Conservation (phyloP, 2,888 invertebrate species). For the Byasa hedistus region DNA sequence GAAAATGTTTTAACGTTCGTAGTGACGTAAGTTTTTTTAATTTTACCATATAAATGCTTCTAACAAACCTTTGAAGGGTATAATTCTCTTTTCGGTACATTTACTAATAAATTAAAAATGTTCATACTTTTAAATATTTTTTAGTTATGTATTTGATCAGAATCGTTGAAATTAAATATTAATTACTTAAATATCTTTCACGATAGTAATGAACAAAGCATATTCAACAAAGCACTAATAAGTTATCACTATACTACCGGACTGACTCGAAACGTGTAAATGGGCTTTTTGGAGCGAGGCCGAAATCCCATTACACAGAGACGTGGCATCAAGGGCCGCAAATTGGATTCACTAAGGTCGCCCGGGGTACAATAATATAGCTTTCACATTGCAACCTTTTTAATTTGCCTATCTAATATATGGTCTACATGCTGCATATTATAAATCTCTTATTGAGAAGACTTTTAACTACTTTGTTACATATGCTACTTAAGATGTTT, state of each 20-base stretch:
- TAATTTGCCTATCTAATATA: slow-evolving; percentile 41
- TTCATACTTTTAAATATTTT: background rate
- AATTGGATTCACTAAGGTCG: slow-evolving; percentile 67
- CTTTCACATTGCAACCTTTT: slow-evolving; percentile 51
- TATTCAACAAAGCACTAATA: slow-evolving; percentile 16
- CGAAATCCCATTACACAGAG: slow-evolving; percentile 66
- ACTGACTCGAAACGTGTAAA: slow-evolving; percentile 42
- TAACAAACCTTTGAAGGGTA: too few species aligned
- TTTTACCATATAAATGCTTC: background rate
- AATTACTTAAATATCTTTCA: background rate
- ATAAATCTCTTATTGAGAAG: background rate
- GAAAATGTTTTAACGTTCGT: slow-evolving; percentile 19
- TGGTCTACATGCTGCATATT: background rate
- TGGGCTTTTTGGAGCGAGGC: slow-evolving; percentile 60
- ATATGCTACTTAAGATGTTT: too few species aligned
- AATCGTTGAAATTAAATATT: background rate
- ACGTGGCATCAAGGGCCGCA: slow-evolving; percentile 55
- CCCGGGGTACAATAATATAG: slow-evolving; percentile 61
- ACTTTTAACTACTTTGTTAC: background rate
- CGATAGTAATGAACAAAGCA: slow-evolving; percentile 6
- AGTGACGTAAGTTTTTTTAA: slow-evolving; percentile 16
- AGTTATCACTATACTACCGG: slow-evolving; percentile 29
- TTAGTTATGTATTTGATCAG: background rate
- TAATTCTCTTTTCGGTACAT: too few species aligned
- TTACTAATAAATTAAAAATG: background rate